phyloP scores from a whole-genome alignment of 2,113 vertebrate genomes.

The Fregetta grallaria region DNA sequence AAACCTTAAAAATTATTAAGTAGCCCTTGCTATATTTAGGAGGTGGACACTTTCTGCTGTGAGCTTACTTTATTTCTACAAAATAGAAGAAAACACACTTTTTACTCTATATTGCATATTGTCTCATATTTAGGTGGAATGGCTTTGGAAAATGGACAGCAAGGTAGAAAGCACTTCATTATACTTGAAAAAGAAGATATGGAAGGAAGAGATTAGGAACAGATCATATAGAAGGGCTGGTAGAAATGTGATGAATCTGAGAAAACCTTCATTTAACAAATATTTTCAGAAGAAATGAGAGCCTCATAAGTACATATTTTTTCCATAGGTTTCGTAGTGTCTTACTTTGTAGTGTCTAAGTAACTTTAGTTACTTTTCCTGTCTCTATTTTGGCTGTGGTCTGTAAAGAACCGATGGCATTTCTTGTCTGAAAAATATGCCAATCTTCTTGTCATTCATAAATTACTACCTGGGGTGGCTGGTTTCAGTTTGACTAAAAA shows the following conservation, averaged over 20 bases:
- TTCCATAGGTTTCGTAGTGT: not conserved
- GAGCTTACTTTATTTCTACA: not conserved
- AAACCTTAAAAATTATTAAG: not conserved
- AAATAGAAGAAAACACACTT: not conserved
- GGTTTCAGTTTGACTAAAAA: slow-evolving; percentile 53
- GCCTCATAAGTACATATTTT: not conserved
- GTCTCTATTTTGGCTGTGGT: slow-evolving; percentile 39
- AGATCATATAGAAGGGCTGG: not conserved
- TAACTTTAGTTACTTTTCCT: slow-evolving; percentile 16
- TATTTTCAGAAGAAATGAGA: not conserved
- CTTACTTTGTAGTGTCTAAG: not conserved
- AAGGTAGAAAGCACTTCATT: not conserved
- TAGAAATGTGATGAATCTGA: not conserved
- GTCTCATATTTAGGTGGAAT: not conserved
- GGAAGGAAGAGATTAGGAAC: not conserved
- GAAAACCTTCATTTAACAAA: not conserved
- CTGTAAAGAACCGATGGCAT: not conserved
- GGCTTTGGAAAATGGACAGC: not conserved
- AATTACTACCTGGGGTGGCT: slow-evolving; percentile 48
- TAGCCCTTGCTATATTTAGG: not conserved
- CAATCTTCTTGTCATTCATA: slow-evolving; percentile 36
- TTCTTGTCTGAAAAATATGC: slow-evolving; percentile 33
- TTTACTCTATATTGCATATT: not conserved
- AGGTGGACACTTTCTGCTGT: not conserved
- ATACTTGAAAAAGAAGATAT: not conserved